Evolutionary conservation across 2,797 vertebrate species (phyloP).

Genomic region (Gymnodraco acuticeps): DNA sequence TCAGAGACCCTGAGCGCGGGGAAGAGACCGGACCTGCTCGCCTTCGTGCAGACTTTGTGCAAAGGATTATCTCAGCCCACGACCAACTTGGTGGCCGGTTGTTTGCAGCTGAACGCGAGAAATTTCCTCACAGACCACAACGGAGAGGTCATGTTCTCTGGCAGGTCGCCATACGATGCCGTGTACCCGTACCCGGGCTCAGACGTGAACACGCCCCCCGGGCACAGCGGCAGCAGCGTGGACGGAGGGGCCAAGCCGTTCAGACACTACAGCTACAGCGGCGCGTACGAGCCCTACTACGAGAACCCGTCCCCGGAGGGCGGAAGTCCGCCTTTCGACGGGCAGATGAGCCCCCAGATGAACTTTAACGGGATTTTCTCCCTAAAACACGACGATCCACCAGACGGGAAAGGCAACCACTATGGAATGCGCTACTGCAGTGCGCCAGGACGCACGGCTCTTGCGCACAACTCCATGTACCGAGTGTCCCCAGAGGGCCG

Average conservation of each 20-base stretch:
- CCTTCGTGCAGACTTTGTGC: constrained; percentile 97
- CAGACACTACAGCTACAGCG: constrained; percentile 94
- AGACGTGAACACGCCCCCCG: constrained; percentile 90
- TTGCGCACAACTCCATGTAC: constrained; percentile 96
- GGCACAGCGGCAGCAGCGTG: constrained; percentile 86
- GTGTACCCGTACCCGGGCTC: constrained; percentile 94
- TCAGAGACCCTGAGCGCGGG: constrained; percentile 97
- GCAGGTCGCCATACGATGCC: constrained; percentile 91
- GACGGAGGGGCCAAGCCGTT: constrained; percentile 91
- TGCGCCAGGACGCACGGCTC: constrained; percentile 92
- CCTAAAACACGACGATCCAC: constrained; percentile 95
- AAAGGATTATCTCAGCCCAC: constrained; percentile 99
- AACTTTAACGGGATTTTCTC: constrained; percentile 99
- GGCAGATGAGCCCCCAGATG: constrained; percentile 95
- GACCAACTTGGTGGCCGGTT: constrained; percentile 98
- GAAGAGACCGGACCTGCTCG: constrained; percentile 96
- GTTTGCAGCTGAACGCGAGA: constrained; percentile 96
- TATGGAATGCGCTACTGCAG: constrained; percentile 98
- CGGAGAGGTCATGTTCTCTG: constrained; percentile 91
- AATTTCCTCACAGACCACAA: constrained; percentile 97
- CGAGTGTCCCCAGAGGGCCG: constrained; percentile 95
- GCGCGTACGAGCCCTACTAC: constrained; percentile 95
- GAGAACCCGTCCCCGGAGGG: constrained; percentile 94
- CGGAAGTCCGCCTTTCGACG: constrained; percentile 93
- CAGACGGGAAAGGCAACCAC: constrained; percentile 95